Conservation (phyloP, 2,888 invertebrate genomes). For the Flexamia atlantica region DNA sequence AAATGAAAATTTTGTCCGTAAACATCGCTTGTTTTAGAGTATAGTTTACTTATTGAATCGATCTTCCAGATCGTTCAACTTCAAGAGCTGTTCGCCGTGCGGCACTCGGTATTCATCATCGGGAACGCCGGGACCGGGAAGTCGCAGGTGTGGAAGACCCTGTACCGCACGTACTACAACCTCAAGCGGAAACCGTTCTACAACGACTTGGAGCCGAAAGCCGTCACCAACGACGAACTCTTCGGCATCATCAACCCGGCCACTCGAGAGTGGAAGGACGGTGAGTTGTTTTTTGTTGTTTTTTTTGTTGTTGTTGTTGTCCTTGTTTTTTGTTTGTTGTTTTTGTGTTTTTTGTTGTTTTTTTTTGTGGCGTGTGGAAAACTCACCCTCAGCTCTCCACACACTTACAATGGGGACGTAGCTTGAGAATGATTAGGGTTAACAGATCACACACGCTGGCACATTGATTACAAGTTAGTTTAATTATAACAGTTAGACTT, state of each 20-base stretch:
- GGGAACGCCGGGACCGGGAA: conserved; percentile 95
- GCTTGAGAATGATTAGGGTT: too few relatives aligned
- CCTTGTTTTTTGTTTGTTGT: too few relatives aligned
- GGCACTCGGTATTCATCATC: conserved; percentile 94
- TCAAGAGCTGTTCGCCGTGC: conserved; percentile 94
- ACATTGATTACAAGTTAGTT: too few relatives aligned
- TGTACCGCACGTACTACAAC: conserved; percentile 90
- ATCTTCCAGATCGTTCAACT: conserved; percentile 88
- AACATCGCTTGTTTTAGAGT: conserved; percentile 92
- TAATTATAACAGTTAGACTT: too few relatives aligned
- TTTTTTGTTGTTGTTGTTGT: too few relatives aligned
- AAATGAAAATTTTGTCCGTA: too few relatives aligned
- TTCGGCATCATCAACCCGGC: conserved; percentile 96
- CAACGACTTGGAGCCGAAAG: conserved; percentile 96
- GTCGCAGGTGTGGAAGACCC: conserved; percentile 94
- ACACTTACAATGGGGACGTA: too few relatives aligned
- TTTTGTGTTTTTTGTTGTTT: too few relatives aligned
- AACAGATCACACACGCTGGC: too few relatives aligned
- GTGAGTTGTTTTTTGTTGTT: conserved; percentile 72
- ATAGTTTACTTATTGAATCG: conserved; percentile 36
- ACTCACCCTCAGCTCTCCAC: too few relatives aligned
- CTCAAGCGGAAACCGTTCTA: conserved; percentile 89
- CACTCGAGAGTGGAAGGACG: conserved; percentile 95
- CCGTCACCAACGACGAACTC: conserved; percentile 96
- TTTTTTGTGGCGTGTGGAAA: too few relatives aligned